Evolutionary conservation across 1,140 invertebrate genomes (phyloP).

Genomic region (Subanguina moxae): DNA sequence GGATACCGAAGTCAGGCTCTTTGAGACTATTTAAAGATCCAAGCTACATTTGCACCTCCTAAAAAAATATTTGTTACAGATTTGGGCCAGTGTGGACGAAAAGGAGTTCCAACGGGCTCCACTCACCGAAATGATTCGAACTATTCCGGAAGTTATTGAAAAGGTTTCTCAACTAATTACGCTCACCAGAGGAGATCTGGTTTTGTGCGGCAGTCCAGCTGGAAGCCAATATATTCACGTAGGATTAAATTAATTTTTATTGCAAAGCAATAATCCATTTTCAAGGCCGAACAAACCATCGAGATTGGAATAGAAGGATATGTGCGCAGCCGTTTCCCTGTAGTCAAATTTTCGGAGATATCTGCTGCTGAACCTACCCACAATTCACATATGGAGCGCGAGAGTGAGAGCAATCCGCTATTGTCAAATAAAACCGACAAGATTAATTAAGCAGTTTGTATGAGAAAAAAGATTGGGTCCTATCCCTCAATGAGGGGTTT

Average conservation of each 20-base stretch:
- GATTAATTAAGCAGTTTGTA: too few species aligned
- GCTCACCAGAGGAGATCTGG: conserved; percentile 14
- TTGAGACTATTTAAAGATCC: too few species aligned
- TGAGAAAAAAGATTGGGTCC: too few species aligned
- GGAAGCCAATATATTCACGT: not conserved
- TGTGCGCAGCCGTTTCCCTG: not conserved
- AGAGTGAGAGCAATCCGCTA: too few species aligned
- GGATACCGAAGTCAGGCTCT: too few species aligned
- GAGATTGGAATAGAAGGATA: not conserved
- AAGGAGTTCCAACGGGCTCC: conserved; percentile 18
- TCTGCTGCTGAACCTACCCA: not conserved
- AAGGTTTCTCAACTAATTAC: conserved; percentile 11
- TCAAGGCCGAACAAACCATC: not conserved
- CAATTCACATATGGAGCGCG: not conserved
- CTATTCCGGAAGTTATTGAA: conserved; percentile 11
- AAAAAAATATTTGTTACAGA: too few species aligned
- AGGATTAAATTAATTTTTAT: not conserved
- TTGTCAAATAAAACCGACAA: too few species aligned
- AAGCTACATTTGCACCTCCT: too few species aligned
- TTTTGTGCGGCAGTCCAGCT: conserved; percentile 16
- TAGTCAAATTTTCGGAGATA: not conserved
- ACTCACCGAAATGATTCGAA: not conserved
- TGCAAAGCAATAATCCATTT: not conserved
- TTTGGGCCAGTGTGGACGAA: conserved; percentile 20
- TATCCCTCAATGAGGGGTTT: too few species aligned